Percentiles rank a stretch among this genome's conserved stretches.
Evolutionary conservation across 2,888 invertebrate species (phyloP).

Genomic region (Micropterix aruncella): DNA sequence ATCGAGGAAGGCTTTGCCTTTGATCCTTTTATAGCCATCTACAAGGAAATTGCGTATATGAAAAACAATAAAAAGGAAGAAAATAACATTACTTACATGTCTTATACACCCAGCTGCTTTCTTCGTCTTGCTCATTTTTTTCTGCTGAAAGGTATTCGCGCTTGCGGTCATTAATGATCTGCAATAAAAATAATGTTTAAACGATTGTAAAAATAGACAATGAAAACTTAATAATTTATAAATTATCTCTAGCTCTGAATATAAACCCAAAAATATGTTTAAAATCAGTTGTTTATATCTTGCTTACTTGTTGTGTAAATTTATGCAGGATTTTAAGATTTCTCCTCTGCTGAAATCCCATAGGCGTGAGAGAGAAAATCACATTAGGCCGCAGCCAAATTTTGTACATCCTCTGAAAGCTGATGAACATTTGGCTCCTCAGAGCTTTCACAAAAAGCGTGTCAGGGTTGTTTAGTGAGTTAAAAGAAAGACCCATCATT

Average conservation of each 20-base stretch:
- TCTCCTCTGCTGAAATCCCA: neutral
- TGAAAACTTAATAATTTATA: neutral
- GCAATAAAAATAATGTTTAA: neutral
- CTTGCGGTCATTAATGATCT: neutral
- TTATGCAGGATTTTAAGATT: neutral
- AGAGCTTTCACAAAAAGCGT: neutral
- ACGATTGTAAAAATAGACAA: neutral
- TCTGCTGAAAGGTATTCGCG: too few species aligned
- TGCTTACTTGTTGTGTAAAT: neutral
- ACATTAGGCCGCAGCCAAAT: neutral
- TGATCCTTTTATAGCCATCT: slow-evolving; percentile 10
- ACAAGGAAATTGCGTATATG: too few species aligned
- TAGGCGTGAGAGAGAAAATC: neutral
- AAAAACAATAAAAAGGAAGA: neutral
- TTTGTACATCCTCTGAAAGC: neutral
- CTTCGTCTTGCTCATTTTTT: too few species aligned
- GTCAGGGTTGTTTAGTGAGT: neutral
- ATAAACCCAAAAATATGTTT: too few species aligned
- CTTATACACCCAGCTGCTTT: too few species aligned
- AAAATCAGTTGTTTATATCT: too few species aligned
- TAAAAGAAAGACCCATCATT: neutral
- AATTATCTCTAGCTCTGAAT: too few species aligned
- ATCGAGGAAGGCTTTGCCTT: slow-evolving; percentile 27
- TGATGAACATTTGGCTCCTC: neutral
- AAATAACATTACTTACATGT: too few species aligned